phyloP scores from a whole-genome alignment of 1,140 invertebrate genomes.

The Danaus melanippus region DNA sequence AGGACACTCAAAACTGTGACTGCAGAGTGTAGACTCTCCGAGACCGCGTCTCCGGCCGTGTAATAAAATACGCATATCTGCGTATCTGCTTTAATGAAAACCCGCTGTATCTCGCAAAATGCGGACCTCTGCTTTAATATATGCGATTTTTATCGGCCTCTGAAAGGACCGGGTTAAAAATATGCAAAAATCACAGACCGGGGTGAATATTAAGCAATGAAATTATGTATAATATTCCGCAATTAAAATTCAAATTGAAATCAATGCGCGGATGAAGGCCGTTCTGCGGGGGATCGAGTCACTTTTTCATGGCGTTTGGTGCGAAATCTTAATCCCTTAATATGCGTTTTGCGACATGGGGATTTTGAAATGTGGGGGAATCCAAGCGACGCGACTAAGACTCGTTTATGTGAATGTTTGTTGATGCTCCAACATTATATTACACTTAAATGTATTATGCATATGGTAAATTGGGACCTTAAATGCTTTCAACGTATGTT shows the following conservation, averaged over 20 bases:
- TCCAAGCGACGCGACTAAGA: slow-evolving; percentile 16
- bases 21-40: slow-evolving; percentile 5
- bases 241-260: slow-evolving; percentile 75
- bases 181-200: slow-evolving; percentile 65
- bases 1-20: too few relatives aligned
- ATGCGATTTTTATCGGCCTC: slow-evolving; percentile 57
- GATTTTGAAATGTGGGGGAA: slow-evolving; percentile 14
- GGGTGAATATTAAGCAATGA: slow-evolving; percentile 70
- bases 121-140: slow-evolving; percentile 42
- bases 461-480: background rate
- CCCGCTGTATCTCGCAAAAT: slow-evolving; percentile 39
- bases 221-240: slow-evolving; percentile 70
- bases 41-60: slow-evolving; percentile 25
- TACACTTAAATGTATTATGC: background rate
- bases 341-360: slow-evolving; percentile 34
- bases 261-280: slow-evolving; percentile 63
- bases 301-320: slow-evolving; percentile 14
- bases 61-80: slow-evolving; percentile 47
- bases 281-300: slow-evolving; percentile 9
- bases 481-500: too few relatives aligned
- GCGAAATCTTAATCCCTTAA: slow-evolving; percentile 34
- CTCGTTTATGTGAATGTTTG: slow-evolving; percentile 4
- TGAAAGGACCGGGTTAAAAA: slow-evolving; percentile 43
- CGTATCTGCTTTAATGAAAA: slow-evolving; percentile 52
- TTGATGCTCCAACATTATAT: slow-evolving; percentile 2